Base-by-base conservation (phyloP, 2,113 vertebrate species). In the Tetraodon nigroviridis region DNA sequence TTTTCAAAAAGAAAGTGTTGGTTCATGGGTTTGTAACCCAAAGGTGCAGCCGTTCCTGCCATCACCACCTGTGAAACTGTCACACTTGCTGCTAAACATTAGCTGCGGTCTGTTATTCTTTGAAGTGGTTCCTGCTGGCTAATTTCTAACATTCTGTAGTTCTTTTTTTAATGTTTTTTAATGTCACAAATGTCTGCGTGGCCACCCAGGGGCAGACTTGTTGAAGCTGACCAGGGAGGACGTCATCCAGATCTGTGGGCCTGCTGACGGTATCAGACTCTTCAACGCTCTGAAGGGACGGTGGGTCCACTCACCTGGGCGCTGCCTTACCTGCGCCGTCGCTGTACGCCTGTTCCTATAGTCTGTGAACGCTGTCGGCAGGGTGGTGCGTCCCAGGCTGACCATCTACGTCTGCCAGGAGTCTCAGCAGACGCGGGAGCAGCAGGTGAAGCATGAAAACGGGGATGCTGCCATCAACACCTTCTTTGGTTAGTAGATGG, bases 191-290 rank as follows among this genome's bases (percentile, higher is more conserved):
- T 37, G 7, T 37, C 32, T 27, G 24, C 24, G 24, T 5, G 24
- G 24, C 69, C 10, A 14, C 4, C 15, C 71, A 98, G 96, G 96
- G 18, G 90, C 93, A 15, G 96, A 98, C 64, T 85, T 99, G 79
- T 72, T 99, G 87, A 99, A 97, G 86, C 89, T 99, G 76, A 98
- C 95, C 18, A 90, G 96, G 51, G 96, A 99, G 64, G 96, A 99
- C 2, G 94, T 99, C 29, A 98, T 99, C 84, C 96, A 99, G 87
- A 99, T 99, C 83, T 99, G 96, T n/a, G 96, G 96, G 37, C 95
- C 96, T 15, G 96, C 96, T 1, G 96, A 99, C 40, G 96, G 96
- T 57, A 99, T 99, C 73, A 85, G 96, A 72, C 93, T 99, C 65
- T 99, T 97, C 84, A 99, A 98, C 49, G 93, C 95, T 0, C 86